These are phyloP conservation scores for Fundulus diaphanus DNA, from an alignment of 2,797 vertebrate species.

Conservation along the genomic window DNA sequence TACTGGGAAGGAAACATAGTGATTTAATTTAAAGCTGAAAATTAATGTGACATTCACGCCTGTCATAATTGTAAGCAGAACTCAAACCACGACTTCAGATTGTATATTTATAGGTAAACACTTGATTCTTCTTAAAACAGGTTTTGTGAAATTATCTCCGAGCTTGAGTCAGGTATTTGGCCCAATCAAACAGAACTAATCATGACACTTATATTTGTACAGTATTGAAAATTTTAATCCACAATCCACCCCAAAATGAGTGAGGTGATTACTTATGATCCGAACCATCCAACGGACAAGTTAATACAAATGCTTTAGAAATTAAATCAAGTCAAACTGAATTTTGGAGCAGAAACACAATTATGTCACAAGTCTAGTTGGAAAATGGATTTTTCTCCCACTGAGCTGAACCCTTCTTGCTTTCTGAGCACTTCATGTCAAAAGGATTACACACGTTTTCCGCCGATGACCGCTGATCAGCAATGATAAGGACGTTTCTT, in stretches of 20 bases:
- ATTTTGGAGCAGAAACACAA: background rate
- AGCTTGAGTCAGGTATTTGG: background rate
- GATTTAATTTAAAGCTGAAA: background rate
- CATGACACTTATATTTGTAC: background rate
- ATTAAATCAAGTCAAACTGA: background rate
- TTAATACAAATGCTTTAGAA: background rate
- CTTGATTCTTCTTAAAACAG: background rate
- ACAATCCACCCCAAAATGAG: background rate
- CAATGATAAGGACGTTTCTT: background rate
- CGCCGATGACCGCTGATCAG: constrained; percentile 4
- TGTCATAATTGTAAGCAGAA: too few relatives aligned
- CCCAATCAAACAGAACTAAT: background rate
- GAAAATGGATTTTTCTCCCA: background rate
- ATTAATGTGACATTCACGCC: too few relatives aligned
- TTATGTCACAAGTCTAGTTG: background rate
- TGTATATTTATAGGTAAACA: background rate
- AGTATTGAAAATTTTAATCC: background rate
- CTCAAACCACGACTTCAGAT: background rate
- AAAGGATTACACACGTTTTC: constrained; percentile 37
- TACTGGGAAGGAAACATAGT: background rate
- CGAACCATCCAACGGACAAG: background rate
- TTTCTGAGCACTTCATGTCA: constrained; percentile 17
- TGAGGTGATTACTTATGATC: background rate
- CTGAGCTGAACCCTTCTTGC: background rate
- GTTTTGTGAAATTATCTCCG: background rate